Percentiles rank a stretch among this genome's conserved stretches.
These are phyloP conservation scores for Lates japonicus DNA, from an alignment of 2,797 vertebrate genomes.

Conservation along the genomic window DNA sequence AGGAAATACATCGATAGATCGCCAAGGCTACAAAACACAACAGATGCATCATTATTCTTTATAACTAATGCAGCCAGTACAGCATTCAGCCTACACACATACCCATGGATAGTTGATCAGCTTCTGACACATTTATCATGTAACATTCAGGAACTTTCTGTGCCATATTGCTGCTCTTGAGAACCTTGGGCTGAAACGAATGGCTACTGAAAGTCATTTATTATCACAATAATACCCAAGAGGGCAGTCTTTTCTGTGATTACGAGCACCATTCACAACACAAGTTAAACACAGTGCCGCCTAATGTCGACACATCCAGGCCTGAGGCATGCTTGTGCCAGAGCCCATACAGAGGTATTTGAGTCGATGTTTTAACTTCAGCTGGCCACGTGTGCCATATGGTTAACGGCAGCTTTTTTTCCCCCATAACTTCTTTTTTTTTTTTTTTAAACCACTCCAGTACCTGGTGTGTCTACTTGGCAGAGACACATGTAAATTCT, in stretches of 20 bases:
- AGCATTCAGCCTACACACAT: slow-evolving; percentile 28
- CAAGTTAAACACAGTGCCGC: slow-evolving; percentile 36
- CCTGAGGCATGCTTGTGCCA: slow-evolving; percentile 15
- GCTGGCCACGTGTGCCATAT: slow-evolving; percentile 14
- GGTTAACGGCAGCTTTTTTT: slow-evolving; percentile 4
- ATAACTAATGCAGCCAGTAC: slow-evolving; percentile 29
- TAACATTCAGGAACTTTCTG: slow-evolving; percentile 30
- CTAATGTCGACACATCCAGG: slow-evolving; percentile 28
- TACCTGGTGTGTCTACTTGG: not conserved
- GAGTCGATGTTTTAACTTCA: slow-evolving; percentile 15
- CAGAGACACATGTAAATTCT: not conserved
- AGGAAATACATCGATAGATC: slow-evolving; percentile 9
- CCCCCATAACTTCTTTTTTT: not conserved
- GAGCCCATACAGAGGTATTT: slow-evolving; percentile 16
- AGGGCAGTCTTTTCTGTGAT: slow-evolving; percentile 32
- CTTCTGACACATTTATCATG: slow-evolving; percentile 58
- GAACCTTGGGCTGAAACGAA: slow-evolving; percentile 50
- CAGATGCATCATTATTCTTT: slow-evolving; percentile 48
- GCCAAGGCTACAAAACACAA: slow-evolving; percentile 27
- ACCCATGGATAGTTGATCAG: slow-evolving; percentile 39
- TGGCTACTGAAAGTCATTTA: slow-evolving; percentile 41
- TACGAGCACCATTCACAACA: slow-evolving; percentile 16
- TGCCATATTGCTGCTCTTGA: slow-evolving; percentile 21
- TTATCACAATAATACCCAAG: slow-evolving; percentile 38
- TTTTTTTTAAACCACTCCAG: not conserved